phyloP scores from a whole-genome alignment of 2,797 vertebrate species.

The Telmatherina bonti region DNA sequence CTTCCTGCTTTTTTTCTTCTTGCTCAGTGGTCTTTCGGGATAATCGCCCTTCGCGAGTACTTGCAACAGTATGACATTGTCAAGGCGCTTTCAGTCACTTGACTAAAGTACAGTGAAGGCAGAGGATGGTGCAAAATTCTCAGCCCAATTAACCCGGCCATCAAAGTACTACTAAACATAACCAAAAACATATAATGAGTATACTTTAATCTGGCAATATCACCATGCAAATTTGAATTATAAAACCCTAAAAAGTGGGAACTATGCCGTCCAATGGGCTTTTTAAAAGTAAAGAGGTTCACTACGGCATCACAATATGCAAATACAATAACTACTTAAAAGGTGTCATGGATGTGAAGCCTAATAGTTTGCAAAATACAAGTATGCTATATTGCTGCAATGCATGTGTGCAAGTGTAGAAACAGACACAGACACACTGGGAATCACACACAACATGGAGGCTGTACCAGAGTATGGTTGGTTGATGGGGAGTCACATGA shows the following conservation, averaged over 20 bases:
- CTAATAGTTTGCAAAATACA: neutral
- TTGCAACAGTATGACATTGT: too few species aligned
- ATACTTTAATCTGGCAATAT: neutral
- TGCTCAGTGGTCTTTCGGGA: too few species aligned
- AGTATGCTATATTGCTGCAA: neutral
- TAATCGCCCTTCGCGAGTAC: too few species aligned
- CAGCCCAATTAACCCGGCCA: too few species aligned
- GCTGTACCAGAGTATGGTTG: slow-evolving; percentile 7
- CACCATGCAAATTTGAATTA: too few species aligned
- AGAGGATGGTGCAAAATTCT: too few species aligned
- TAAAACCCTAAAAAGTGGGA: neutral
- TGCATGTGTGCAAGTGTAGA: neutral
- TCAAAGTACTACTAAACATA: neutral
- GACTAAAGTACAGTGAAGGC: too few species aligned
- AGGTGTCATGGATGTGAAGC: too few species aligned
- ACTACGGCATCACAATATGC: neutral
- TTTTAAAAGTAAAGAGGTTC: neutral
- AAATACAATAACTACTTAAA: too few species aligned
- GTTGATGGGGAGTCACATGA: slow-evolving; percentile 56
- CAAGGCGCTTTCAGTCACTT: too few species aligned
- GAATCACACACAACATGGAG: slow-evolving; percentile 30
- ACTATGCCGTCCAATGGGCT: neutral
- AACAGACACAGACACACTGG: slow-evolving; percentile 8
- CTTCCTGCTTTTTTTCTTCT: too few species aligned
- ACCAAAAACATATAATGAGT: neutral